Evolutionary conservation across 1,140 invertebrate species (phyloP).

Genomic region (Drosophila teissieri): DNA sequence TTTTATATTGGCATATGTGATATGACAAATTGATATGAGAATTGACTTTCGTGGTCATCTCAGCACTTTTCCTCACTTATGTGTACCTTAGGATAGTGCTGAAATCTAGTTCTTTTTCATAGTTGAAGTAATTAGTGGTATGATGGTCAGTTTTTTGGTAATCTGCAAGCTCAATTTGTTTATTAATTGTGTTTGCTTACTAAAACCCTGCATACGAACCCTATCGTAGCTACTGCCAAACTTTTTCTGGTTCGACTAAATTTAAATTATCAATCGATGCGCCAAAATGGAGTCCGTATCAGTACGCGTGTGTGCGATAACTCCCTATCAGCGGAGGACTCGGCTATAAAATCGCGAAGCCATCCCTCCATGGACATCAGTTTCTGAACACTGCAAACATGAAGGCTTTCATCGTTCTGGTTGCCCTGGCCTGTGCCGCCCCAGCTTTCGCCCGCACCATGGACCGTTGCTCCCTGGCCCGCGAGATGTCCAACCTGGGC

Average conservation of each 20-base stretch:
- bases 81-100: too few species aligned
- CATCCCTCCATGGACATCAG: constrained; percentile 31
- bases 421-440: constrained; percentile 61
- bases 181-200: neutral
- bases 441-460: constrained; percentile 69
- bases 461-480: constrained; percentile 76
- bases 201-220: neutral
- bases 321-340: constrained; percentile 7
- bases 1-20: too few species aligned
- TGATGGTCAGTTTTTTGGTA: too few species aligned
- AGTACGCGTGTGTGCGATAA: neutral
- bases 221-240: neutral
- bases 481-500: constrained; percentile 71
- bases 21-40: neutral
- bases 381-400: constrained; percentile 41
- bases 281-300: constrained; percentile 22
- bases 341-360: constrained; percentile 34
- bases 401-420: constrained; percentile 52
- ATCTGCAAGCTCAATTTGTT: too few species aligned
- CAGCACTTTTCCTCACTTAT: too few species aligned
- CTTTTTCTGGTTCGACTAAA: constrained; percentile 9
- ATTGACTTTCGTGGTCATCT: neutral
- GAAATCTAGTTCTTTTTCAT: neutral
- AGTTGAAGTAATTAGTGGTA: neutral
- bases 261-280: constrained; percentile 28